Evolutionary conservation across 2,113 vertebrate species (phyloP), one percentile per base, ranked within the genome.

Genomic region (Phyllostomus hastatus): DNA sequence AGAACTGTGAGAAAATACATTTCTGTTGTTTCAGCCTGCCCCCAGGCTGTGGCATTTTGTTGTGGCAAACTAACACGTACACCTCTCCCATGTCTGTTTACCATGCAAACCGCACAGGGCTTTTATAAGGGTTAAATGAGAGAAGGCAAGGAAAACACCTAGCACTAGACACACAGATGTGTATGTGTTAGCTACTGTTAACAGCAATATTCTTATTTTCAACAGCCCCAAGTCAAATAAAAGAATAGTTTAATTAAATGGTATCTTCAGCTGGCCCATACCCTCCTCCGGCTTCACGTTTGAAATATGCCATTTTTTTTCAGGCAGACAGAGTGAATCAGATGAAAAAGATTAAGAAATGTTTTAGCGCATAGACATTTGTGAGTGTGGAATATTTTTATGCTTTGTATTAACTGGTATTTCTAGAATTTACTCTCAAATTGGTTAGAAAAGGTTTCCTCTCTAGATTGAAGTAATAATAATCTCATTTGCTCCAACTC

Each of bases 401-500:
- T 90, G 90, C 92, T 96, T 91, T 93, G 76, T 94, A 84, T 92
- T 88, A 95, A 89, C 91, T 93, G 90, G 70, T 95, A 90, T 96
- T 96, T 95, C 94, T 93, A 97, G 96, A 97, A 92, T 97, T 97
- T 87, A 95, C 75, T 88, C 83, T 88, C 72, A 54, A 0, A 92
- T 94, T 94, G 93, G 84, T 79, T 80, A 67, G 93, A 94, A 95
- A 75, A 95, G 83, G 33, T 79, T 96, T 95, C 97, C 94, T 97
- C 90, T 97, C 88, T 95, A 95, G 92, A 96, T 70, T 92, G 91
- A 84, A 95, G 79, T 89, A 93, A 88, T 97, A 96, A 96, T 96
- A 93, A 97, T 97, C 95, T 97, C 97, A 97, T 98, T 97, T 97
- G 89, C 95, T 95, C 94, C 54, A 79, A 96, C 97, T 94, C 91